These are phyloP conservation scores for Pocillopora grandis DNA, from an alignment of 92 coral and sea anemone genomes.

Conservation along the genomic window DNA sequence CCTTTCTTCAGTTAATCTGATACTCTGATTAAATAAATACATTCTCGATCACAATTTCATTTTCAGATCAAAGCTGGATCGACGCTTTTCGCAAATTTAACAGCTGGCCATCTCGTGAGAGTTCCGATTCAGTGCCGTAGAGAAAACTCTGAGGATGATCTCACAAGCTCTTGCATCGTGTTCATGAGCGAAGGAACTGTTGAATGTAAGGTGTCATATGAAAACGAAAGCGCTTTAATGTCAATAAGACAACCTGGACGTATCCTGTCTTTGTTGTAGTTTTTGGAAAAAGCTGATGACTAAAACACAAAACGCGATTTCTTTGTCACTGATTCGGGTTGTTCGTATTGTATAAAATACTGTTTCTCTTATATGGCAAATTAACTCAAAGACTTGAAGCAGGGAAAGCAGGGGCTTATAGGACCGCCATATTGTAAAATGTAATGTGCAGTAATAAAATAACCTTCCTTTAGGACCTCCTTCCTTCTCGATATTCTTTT, in stretches of 20 bases:
- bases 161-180: conserved; percentile 5
- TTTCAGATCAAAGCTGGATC: conserved; percentile 18
- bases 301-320: too few relatives aligned
- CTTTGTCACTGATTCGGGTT: too few relatives aligned
- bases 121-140: conserved; percentile 19
- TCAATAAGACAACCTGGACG: neutral
- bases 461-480: too few relatives aligned
- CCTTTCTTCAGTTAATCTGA: too few relatives aligned
- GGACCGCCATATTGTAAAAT: too few relatives aligned
- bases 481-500: too few relatives aligned
- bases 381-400: too few relatives aligned
- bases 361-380: too few relatives aligned
- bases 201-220: neutral
- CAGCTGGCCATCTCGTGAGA: conserved; percentile 13
- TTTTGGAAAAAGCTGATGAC: too few relatives aligned
- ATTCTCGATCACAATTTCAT: neutral
- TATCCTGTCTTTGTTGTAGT: neutral
- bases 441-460: too few relatives aligned
- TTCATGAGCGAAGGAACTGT: conserved; percentile 11
- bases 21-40: neutral
- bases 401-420: too few relatives aligned
- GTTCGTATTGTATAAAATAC: too few relatives aligned
- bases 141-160: neutral
- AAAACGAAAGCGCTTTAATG: neutral
- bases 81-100: neutral